Conservation (phyloP, 1,140 invertebrate species). For the Cyphomyrmex costatus region DNA sequence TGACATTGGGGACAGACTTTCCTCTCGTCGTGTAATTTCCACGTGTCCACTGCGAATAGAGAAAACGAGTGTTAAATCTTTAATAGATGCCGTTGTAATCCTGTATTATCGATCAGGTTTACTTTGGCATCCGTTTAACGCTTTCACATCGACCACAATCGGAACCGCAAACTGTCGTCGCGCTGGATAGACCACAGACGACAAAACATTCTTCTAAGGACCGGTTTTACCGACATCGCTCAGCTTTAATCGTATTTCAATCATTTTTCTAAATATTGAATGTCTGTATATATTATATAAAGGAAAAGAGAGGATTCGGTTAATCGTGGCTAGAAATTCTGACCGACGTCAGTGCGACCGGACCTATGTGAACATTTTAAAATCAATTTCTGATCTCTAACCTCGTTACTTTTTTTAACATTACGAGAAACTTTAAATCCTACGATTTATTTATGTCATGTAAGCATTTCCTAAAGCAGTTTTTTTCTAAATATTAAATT, state of each 20-base stretch:
- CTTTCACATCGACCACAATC: conserved; percentile 52
- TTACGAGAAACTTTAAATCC: background rate
- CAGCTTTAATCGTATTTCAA: conserved; percentile 29
- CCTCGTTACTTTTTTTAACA: too few species aligned
- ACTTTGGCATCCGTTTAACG: conserved; percentile 5
- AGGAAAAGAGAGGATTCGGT: background rate
- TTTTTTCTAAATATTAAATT: background rate
- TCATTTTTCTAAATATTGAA: background rate
- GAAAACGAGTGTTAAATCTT: conserved; percentile 42
- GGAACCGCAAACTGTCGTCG: conserved; percentile 42
- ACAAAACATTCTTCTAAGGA: conserved; percentile 41
- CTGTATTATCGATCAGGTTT: too few species aligned
- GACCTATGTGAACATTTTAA: background rate
- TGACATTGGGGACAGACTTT: conserved; percentile 70
- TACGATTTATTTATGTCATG: background rate
- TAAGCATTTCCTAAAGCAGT: background rate
- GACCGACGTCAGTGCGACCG: background rate
- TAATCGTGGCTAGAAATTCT: background rate
- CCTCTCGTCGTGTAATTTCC: conserved; percentile 67
- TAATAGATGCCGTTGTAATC: too few species aligned
- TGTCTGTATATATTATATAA: conserved; percentile 4
- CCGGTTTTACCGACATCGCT: conserved; percentile 34
- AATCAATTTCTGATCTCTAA: background rate
- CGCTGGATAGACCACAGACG: conserved; percentile 33
- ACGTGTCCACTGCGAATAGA: conserved; percentile 67